Evolutionary conservation across 2,888 invertebrate species (phyloP).

Genomic region (Tineola bisselliella): DNA sequence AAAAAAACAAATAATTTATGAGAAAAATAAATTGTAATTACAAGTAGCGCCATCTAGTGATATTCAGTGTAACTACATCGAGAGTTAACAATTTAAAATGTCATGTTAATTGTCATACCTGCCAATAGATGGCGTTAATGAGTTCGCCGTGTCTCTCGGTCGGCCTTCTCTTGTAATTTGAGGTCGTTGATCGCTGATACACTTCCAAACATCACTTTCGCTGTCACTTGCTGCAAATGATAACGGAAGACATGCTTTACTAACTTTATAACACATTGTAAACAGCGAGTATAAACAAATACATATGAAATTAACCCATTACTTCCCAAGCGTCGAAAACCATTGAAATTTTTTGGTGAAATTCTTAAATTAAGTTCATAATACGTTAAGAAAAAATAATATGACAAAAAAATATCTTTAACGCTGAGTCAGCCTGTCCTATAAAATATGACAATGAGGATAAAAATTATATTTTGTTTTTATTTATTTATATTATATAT

Average conservation of each 20-base stretch:
- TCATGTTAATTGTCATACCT: slow-evolving; percentile 21
- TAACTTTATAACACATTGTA: neutral
- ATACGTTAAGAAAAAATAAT: no score
- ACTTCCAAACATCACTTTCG: slow-evolving; percentile 78
- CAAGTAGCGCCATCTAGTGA: slow-evolving; percentile 21
- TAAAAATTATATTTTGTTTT: no score
- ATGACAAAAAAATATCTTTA: no score
- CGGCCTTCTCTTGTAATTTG: slow-evolving; percentile 75
- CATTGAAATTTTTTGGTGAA: no score
- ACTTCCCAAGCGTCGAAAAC: no score
- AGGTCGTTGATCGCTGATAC: slow-evolving; percentile 78
- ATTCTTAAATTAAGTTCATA: no score
- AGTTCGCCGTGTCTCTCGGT: slow-evolving; percentile 70
- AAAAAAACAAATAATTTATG: slow-evolving; percentile 16
- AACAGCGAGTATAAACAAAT: no score
- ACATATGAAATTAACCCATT: no score
- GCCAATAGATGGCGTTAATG: slow-evolving; percentile 50
- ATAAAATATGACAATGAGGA: no score
- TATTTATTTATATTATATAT: no score
- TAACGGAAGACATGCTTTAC: slow-evolving; percentile 13
- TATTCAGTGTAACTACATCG: neutral
- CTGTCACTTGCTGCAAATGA: slow-evolving; percentile 69
- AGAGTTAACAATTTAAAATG: neutral
- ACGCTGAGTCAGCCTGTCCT: no score
- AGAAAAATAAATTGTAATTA: slow-evolving; percentile 16